These are phyloP conservation scores for Drosophila quinaria DNA, from an alignment of 2,888 invertebrate species.

Conservation along the genomic window DNA sequence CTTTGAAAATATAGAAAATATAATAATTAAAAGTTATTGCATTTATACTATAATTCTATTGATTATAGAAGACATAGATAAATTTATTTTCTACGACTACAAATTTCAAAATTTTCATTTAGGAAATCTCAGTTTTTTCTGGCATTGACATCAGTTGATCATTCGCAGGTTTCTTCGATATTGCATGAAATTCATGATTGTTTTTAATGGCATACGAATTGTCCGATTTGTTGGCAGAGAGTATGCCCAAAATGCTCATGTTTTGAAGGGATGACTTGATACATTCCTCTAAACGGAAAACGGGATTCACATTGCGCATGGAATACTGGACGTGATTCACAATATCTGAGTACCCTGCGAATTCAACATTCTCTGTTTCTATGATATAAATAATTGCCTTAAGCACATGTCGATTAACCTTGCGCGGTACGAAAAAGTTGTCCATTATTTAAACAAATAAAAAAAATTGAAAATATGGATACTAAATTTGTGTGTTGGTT, in stretches of 20 bases:
- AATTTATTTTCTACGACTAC: conserved; percentile 4
- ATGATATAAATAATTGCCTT: conserved; percentile 63
- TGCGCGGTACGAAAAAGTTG: conserved; percentile 67
- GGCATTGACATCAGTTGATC: background rate
- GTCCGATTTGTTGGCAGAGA: background rate
- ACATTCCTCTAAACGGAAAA: conserved; percentile 42
- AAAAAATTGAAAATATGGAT: background rate
- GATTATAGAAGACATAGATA: background rate
- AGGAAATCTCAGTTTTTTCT: background rate
- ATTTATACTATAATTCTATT: background rate
- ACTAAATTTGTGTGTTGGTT: background rate
- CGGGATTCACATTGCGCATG: conserved; percentile 66
- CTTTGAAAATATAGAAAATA: conserved; percentile 86
- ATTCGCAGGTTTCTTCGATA: background rate
- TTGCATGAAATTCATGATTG: background rate
- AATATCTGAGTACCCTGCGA: conserved; percentile 39
- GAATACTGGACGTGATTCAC: conserved; percentile 53
- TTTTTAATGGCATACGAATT: conserved; percentile 12
- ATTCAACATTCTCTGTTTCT: conserved; percentile 17
- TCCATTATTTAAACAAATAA: conserved; percentile 60
- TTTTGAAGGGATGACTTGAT: conserved; percentile 61
- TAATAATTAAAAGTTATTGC: background rate
- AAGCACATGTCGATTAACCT: conserved; percentile 77
- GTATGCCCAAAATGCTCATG: conserved; percentile 19
- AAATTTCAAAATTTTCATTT: conserved; percentile 3